Percentiles rank a stretch among this genome's conserved stretches.
phyloP scores from a whole-genome alignment of 1,140 invertebrate genomes.

The Hypothenemus hampei region DNA sequence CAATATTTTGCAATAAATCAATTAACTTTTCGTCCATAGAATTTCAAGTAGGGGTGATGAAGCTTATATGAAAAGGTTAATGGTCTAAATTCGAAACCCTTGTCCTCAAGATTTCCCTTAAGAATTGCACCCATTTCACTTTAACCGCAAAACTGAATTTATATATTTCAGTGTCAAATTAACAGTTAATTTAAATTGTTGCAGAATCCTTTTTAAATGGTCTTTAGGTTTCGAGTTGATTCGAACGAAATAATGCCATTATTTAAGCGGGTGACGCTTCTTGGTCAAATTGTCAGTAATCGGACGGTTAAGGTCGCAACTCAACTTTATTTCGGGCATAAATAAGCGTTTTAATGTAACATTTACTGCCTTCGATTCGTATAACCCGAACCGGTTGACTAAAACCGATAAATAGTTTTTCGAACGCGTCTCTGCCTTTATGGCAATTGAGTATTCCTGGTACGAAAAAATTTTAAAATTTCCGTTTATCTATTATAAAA shows the following conservation, averaged over 20 bases:
- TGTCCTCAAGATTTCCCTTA: no score
- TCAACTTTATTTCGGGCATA: slow-evolving; percentile 38
- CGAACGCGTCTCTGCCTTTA: slow-evolving; percentile 30
- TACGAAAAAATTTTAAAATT: neutral
- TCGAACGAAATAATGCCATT: slow-evolving; percentile 22
- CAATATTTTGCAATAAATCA: neutral
- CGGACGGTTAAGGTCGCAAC: slow-evolving; percentile 32
- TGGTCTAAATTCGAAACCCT: neutral
- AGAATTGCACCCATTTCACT: no score
- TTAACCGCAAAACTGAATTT: no score
- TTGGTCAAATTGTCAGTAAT: slow-evolving; percentile 26
- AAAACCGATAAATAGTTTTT: slow-evolving; percentile 37
- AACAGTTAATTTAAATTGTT: neutral
- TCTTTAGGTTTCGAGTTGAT: neutral
- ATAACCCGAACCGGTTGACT: slow-evolving; percentile 39
- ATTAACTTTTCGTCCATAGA: neutral
- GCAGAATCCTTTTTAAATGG: neutral
- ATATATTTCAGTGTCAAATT: no score
- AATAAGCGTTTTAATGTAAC: slow-evolving; percentile 42
- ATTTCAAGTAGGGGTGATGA: neutral
- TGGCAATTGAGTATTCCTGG: neutral
- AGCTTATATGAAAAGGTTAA: neutral
- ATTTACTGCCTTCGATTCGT: slow-evolving; percentile 37
- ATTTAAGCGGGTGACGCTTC: slow-evolving; percentile 19
- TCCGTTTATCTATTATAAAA: no score